Evolutionary conservation across 2,797 vertebrate genomes (phyloP).

Genomic region (Rhinogobio ventralis): DNA sequence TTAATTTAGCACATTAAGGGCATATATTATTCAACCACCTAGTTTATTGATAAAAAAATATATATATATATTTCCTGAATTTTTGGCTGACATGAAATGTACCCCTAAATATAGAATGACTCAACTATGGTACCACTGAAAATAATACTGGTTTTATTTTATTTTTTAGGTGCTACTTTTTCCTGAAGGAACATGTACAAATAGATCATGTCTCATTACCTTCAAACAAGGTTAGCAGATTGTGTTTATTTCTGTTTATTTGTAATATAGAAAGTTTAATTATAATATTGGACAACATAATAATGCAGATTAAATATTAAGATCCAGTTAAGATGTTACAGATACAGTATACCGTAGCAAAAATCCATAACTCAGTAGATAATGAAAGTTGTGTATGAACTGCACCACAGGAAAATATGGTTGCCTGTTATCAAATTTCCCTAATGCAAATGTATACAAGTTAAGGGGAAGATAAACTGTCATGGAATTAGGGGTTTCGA

Average conservation of each 20-base stretch:
- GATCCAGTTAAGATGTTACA: not conserved
- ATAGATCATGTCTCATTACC: slow-evolving; percentile 96
- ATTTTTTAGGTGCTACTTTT: slow-evolving; percentile 89
- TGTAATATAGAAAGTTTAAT: not conserved
- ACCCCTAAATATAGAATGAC: too few relatives aligned
- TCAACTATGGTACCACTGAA: not conserved
- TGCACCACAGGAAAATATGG: not conserved
- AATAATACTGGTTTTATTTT: not conserved
- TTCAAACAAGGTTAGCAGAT: slow-evolving; percentile 92
- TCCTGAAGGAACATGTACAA: slow-evolving; percentile 98
- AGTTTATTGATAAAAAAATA: too few relatives aligned
- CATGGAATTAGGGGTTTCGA: not conserved
- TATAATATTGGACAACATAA: not conserved
- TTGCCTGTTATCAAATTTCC: not conserved
- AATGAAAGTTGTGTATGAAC: not conserved
- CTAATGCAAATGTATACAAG: slow-evolving; percentile 39
- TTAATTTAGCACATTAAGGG: too few relatives aligned
- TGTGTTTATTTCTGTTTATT: not conserved
- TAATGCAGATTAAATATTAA: not conserved
- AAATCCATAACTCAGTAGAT: not conserved
- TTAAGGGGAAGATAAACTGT: not conserved
- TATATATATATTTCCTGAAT: too few relatives aligned
- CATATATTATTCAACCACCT: too few relatives aligned
- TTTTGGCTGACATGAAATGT: too few relatives aligned
- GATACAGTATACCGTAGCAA: not conserved